A percentile compares a stretch with the other conserved stretches of the same genome.
Conservation (phyloP, 2,797 vertebrate genomes). For the Peromyscus melanophrys region DNA sequence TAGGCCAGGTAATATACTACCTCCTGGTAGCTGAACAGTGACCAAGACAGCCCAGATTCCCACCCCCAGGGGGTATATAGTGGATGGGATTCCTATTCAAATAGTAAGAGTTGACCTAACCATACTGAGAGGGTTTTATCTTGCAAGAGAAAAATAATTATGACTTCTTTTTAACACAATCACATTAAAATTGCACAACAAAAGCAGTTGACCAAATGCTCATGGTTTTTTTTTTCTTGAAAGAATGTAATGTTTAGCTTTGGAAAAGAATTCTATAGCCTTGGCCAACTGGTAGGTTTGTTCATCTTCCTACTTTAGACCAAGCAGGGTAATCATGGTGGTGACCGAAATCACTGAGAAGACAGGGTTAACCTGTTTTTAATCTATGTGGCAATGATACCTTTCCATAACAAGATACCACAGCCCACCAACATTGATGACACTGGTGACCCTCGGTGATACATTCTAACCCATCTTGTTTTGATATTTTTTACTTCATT, state of each 20-base stretch:
- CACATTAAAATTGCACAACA: conserved; percentile 40
- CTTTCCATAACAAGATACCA: background rate
- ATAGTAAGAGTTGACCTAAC: background rate
- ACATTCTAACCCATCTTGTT: background rate
- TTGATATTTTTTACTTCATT: background rate
- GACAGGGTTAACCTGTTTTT: background rate
- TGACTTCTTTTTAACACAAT: conserved; percentile 40
- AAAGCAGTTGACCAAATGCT: background rate
- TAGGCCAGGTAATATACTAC: background rate
- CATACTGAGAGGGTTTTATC: conserved; percentile 12
- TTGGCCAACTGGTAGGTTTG: background rate
- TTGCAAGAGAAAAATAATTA: conserved; percentile 44
- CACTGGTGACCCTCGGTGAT: background rate
- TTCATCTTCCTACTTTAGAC: background rate
- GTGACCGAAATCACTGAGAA: background rate
- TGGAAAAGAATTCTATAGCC: background rate
- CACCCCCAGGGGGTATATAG: background rate
- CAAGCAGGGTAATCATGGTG: background rate
- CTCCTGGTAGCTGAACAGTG: background rate
- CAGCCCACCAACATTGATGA: background rate
- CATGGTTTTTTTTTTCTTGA: conserved; percentile 4
- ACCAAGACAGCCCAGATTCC: background rate
- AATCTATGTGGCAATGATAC: background rate
- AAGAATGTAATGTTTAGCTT: background rate
- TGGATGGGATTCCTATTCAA: background rate